These are phyloP conservation scores for Cephonodes hylas DNA, from an alignment of 2,888 invertebrate genomes.

Conservation along the genomic window DNA sequence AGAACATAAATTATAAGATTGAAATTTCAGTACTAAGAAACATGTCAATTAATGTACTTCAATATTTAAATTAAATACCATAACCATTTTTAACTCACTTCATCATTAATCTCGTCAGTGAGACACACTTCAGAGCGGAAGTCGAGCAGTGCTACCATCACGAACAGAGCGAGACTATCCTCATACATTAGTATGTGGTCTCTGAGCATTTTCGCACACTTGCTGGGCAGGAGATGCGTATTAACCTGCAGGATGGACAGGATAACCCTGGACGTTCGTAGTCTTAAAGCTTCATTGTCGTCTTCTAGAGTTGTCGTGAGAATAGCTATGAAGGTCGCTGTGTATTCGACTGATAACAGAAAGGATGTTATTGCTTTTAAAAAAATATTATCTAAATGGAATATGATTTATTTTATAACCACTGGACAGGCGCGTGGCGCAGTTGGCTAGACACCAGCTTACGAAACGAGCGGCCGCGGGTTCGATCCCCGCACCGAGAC, in stretches of 20 bases:
- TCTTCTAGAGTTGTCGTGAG: conserved; percentile 78
- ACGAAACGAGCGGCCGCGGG: too few species aligned
- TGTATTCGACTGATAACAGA: conserved; percentile 48
- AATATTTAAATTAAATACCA: conserved; percentile 10
- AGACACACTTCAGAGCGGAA: conserved; percentile 52
- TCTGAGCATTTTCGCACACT: conserved; percentile 29
- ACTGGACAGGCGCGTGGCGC: too few species aligned
- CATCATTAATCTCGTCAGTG: conserved; percentile 51
- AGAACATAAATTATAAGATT: too few species aligned
- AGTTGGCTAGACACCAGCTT: too few species aligned
- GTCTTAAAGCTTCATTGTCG: conserved; percentile 65
- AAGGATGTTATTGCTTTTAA: neutral
- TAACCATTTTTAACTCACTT: conserved; percentile 47
- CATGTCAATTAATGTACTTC: neutral
- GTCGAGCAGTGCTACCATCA: conserved; percentile 54
- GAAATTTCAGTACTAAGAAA: too few species aligned
- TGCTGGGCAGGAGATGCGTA: conserved; percentile 24
- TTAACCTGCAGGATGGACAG: conserved; percentile 14
- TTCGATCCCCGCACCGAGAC: too few species aligned
- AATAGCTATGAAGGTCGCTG: conserved; percentile 55
- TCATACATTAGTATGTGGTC: conserved; percentile 15
- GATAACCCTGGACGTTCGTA: conserved; percentile 35
- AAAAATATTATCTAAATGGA: neutral
- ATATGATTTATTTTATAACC: too few species aligned
- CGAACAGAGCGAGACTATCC: conserved; percentile 30